These are phyloP conservation scores for Zelostemma sp. DNA, from an alignment of 1,140 invertebrate genomes.

Conservation along the genomic window DNA sequence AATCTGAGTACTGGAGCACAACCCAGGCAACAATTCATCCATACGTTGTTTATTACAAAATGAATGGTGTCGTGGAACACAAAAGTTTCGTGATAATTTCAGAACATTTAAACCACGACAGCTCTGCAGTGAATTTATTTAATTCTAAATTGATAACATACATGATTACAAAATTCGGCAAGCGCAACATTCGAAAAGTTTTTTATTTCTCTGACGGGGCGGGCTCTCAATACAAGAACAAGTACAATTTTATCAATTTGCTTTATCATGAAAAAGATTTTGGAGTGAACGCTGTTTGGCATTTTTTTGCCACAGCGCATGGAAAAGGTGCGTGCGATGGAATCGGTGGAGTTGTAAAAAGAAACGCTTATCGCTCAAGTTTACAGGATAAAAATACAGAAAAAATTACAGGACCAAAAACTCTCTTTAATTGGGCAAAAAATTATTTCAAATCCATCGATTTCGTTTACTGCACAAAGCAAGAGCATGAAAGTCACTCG, in stretches of 20 bases:
- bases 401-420: constrained; percentile 1
- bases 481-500: background rate
- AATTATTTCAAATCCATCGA: constrained; percentile 5
- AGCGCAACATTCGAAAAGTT: background rate
- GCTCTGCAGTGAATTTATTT: constrained; percentile 1
- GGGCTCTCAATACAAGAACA: no score
- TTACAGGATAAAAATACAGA: background rate
- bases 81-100: constrained; percentile 20
- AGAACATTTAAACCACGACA: background rate
- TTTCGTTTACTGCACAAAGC: background rate
- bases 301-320: constrained; percentile 7
- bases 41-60: constrained; percentile 21
- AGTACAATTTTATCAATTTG: constrained; percentile 13
- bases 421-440: constrained; percentile 4
- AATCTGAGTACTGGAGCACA: constrained; percentile 5
- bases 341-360: constrained; percentile 3
- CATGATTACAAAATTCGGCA: background rate
- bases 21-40: constrained; percentile 5
- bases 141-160: constrained; percentile 2
- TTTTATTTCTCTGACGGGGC: constrained; percentile 12
- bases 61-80: constrained; percentile 5
- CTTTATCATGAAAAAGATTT: constrained; percentile 5
- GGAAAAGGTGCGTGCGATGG: constrained; percentile 2
- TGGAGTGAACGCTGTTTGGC: constrained; percentile 1
- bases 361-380: background rate